These are phyloP conservation scores for Actinostola sp. DNA, from an alignment of 92 coral and sea anemone genomes.

Conservation along the genomic window DNA sequence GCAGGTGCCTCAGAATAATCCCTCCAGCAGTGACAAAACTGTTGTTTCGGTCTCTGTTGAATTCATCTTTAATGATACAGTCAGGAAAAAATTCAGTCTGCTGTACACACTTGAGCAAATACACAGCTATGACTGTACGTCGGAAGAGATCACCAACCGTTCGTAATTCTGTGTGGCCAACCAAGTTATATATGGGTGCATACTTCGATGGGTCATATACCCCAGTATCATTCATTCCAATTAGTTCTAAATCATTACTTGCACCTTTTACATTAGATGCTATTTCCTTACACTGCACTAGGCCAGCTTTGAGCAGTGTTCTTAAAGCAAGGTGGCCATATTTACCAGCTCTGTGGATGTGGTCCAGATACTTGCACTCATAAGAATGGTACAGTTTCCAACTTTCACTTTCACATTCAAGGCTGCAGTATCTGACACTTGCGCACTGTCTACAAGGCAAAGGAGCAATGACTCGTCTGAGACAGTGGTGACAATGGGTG, in stretches of 20 bases:
- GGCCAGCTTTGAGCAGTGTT: slow-evolving; percentile 78
- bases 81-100: slow-evolving; percentile 60
- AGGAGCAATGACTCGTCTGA: slow-evolving; percentile 58
- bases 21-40: slow-evolving; percentile 63
- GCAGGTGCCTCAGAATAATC: slow-evolving; percentile 83
- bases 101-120: slow-evolving; percentile 71
- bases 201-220: slow-evolving; percentile 72
- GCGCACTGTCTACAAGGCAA: slow-evolving; percentile 83
- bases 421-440: slow-evolving; percentile 79
- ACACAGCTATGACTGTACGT: slow-evolving; percentile 83
- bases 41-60: slow-evolving; percentile 10
- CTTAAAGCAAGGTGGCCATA: slow-evolving; percentile 91
- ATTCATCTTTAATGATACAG: not conserved
- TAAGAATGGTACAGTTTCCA: slow-evolving; percentile 77
- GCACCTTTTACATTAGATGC: slow-evolving; percentile 11
- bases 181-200: slow-evolving; percentile 78
- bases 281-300: slow-evolving; percentile 49
- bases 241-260: slow-evolving; percentile 2
- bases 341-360: slow-evolving; percentile 72
- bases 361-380: slow-evolving; percentile 81
- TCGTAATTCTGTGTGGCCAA: slow-evolving; percentile 81
- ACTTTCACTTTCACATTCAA: slow-evolving; percentile 70
- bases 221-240: slow-evolving; percentile 56
- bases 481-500: slow-evolving; percentile 91
- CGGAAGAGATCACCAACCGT: slow-evolving; percentile 79